A percentile compares a stretch with the other conserved stretches of the same genome.
Evolutionary conservation across 2,888 invertebrate species (phyloP).

Genomic region (Rhimphoctona megacephalus): DNA sequence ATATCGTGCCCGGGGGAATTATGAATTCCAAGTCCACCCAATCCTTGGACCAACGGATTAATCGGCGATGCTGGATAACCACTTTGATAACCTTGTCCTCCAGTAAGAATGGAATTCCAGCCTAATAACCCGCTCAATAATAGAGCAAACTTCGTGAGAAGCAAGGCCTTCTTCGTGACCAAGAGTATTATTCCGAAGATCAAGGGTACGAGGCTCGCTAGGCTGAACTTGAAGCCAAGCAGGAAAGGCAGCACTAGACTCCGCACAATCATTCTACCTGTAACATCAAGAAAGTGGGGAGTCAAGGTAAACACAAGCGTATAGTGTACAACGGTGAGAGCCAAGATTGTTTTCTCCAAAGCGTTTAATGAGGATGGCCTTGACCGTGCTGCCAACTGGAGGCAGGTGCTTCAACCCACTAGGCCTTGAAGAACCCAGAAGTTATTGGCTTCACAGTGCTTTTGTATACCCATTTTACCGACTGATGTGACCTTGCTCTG

Average conservation of each 20-base stretch:
- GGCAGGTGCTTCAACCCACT: slow-evolving; percentile 65
- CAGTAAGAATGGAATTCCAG: slow-evolving; percentile 83
- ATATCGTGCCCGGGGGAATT: slow-evolving; percentile 67
- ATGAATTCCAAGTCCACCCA: slow-evolving; percentile 64
- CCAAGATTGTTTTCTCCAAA: slow-evolving; percentile 1
- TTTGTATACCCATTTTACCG: slow-evolving; percentile 42
- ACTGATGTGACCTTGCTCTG: slow-evolving; percentile 53
- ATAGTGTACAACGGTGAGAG: slow-evolving; percentile 5
- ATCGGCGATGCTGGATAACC: slow-evolving; percentile 55
- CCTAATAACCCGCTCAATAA: slow-evolving; percentile 90
- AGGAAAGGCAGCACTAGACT: slow-evolving; percentile 92
- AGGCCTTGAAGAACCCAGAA: slow-evolving; percentile 60
- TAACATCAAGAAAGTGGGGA: slow-evolving; percentile 79
- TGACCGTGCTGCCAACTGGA: slow-evolving; percentile 80
- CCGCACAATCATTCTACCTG: slow-evolving; percentile 90
- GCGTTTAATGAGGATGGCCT: slow-evolving; percentile 71
- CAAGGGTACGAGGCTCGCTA: slow-evolving; percentile 90
- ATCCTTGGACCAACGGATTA: slow-evolving; percentile 58
- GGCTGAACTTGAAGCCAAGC: slow-evolving; percentile 92
- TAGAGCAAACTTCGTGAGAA: slow-evolving; percentile 91
- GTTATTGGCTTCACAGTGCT: slow-evolving; percentile 30
- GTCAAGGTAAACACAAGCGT: slow-evolving; percentile 7
- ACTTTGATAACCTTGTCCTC: slow-evolving; percentile 65
- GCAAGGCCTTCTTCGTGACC: slow-evolving; percentile 91
- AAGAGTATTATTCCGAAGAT: slow-evolving; percentile 90